A percentile compares a stretch with the other conserved stretches of the same genome.
phyloP scores from a whole-genome alignment of 2,888 invertebrate genomes.

The Epistrophe grossulariae region DNA sequence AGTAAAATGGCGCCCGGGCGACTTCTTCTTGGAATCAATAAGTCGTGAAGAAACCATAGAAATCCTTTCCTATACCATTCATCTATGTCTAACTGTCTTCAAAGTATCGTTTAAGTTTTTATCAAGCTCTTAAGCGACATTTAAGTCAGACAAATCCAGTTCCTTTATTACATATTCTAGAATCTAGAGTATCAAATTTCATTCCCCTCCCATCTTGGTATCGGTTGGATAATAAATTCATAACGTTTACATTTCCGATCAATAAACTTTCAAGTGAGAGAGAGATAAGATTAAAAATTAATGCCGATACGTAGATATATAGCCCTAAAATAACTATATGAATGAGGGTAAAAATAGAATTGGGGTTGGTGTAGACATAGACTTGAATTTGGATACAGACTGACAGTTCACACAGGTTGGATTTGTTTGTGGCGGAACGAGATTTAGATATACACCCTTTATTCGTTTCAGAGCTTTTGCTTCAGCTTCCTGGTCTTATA shows the following conservation, averaged over 20 bases:
- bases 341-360: background rate
- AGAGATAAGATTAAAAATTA: constrained; percentile 68
- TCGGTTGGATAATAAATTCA: constrained; percentile 59
- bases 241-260: constrained; percentile 58
- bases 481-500: background rate
- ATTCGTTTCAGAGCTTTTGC: constrained; percentile 28
- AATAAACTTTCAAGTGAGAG: constrained; percentile 47
- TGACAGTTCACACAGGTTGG: constrained; percentile 54
- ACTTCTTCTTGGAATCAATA: constrained; percentile 46
- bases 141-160: constrained; percentile 67
- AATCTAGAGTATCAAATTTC: constrained; percentile 24
- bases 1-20: constrained; percentile 17
- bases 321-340: constrained; percentile 9
- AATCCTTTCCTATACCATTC: background rate
- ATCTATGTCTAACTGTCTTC: constrained; percentile 32
- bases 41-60: constrained; percentile 58
- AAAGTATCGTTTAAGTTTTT: constrained; percentile 58
- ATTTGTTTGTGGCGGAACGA: constrained; percentile 49
- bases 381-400: background rate
- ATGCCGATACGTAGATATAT: constrained; percentile 43
- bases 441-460: constrained; percentile 61
- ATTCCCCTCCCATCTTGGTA: background rate
- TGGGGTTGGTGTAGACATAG: constrained; percentile 4
- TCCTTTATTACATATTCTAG: background rate
- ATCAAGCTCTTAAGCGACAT: constrained; percentile 58